These are phyloP conservation scores for Rhopalosiphum padi DNA, from an alignment of 1,140 invertebrate genomes.

Conservation along the genomic window DNA sequence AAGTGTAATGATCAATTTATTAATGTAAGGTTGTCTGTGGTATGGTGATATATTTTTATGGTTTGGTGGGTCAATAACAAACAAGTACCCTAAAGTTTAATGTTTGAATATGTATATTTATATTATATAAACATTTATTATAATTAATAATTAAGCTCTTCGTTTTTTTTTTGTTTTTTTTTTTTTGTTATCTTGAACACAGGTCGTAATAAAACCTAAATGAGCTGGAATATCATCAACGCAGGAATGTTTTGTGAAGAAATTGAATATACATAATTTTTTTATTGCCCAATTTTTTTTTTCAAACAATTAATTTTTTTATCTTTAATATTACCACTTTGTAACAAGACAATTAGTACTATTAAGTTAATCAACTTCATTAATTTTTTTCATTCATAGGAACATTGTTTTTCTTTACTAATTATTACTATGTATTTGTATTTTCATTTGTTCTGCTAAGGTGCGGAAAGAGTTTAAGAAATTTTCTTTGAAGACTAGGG, in stretches of 20 bases:
- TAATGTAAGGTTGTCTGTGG: not conserved
- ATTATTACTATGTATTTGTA: slow-evolving; percentile 56
- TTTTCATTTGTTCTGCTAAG: slow-evolving; percentile 55
- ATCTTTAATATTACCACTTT: slow-evolving; percentile 18
- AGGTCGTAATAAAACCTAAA: slow-evolving; percentile 53
- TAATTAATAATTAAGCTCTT: slow-evolving; percentile 22
- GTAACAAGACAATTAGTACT: slow-evolving; percentile 46
- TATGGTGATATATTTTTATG: not conserved
- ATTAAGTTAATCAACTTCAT: slow-evolving; percentile 23
- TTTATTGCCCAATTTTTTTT: slow-evolving; percentile 45
- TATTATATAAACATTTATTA: slow-evolving; percentile 20
- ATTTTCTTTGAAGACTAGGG: slow-evolving; percentile 57
- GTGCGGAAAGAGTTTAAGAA: slow-evolving; percentile 48
- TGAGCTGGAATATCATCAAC: slow-evolving; percentile 52
- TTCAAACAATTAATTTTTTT: slow-evolving; percentile 37
- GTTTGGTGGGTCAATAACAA: not conserved
- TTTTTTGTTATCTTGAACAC: slow-evolving; percentile 50
- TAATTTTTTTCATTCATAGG: slow-evolving; percentile 40
- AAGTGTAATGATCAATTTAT: no score
- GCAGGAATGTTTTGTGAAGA: slow-evolving; percentile 41
- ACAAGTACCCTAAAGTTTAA: not conserved
- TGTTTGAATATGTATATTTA: slow-evolving; percentile 26
- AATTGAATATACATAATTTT: slow-evolving; percentile 27
- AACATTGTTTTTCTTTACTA: slow-evolving; percentile 52
- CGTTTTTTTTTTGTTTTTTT: slow-evolving; percentile 40